Conservation (phyloP, 2,113 vertebrate species). For the Plestiodon gilberti region DNA sequence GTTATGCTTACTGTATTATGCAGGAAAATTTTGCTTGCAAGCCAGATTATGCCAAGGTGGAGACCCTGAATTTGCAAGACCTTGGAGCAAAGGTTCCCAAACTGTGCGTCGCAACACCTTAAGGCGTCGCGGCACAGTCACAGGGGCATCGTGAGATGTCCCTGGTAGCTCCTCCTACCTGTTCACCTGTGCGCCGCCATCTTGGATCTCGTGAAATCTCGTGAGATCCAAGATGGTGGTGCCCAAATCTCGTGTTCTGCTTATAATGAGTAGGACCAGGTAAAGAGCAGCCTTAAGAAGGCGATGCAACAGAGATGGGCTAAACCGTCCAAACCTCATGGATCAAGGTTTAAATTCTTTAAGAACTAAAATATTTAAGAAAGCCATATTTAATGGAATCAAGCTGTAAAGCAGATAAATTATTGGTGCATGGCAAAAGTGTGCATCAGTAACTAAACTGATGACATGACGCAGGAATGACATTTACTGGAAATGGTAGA, state of each 20-base stretch:
- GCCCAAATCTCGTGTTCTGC: not conserved
- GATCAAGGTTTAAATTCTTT: not conserved
- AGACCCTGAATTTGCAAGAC: too few species aligned
- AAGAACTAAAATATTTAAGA: not conserved
- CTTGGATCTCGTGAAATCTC: too few species aligned
- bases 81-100: too few species aligned
- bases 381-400: not conserved
- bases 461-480: not conserved
- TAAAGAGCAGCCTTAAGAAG: not conserved
- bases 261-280: not conserved
- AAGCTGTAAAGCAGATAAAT: not conserved
- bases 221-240: too few species aligned
- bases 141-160: too few species aligned
- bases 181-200: too few species aligned
- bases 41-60: too few species aligned
- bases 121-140: too few species aligned
- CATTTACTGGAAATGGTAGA: not conserved
- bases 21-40: too few species aligned
- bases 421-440: not conserved
- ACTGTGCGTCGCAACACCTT: too few species aligned
- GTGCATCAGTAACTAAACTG: not conserved
- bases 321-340: not conserved
- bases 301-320: not conserved
- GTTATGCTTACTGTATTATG: too few species aligned
- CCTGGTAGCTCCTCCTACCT: too few species aligned